These are phyloP conservation scores for Mesocentrotus franciscanus DNA, from an alignment of 53 echinoderm and acorn worm species.

Conservation along the genomic window DNA sequence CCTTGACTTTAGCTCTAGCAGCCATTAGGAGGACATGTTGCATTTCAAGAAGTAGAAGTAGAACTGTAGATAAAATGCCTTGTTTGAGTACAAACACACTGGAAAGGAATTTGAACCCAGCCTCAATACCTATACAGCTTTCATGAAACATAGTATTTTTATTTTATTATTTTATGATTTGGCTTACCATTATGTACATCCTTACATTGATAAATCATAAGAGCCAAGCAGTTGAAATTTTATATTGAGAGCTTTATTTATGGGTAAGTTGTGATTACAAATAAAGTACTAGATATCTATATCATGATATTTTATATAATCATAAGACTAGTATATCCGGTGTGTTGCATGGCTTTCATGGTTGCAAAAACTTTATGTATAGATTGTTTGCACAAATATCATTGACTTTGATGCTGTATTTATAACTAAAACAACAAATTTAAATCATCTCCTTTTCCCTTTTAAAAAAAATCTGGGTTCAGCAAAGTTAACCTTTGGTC, in stretches of 20 bases:
- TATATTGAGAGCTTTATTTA: not conserved
- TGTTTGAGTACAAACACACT: too few relatives aligned
- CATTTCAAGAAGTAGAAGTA: too few relatives aligned
- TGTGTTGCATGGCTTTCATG: not conserved
- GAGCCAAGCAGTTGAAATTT: not conserved
- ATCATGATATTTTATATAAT: not conserved
- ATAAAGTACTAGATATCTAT: slow-evolving; percentile 30
- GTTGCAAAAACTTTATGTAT: not conserved
- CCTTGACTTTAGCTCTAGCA: too few relatives aligned
- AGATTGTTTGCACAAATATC: not conserved
- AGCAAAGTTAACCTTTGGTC: not conserved
- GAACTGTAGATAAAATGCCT: too few relatives aligned
- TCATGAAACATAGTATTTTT: too few relatives aligned
- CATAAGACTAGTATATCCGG: not conserved
- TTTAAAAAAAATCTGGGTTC: not conserved
- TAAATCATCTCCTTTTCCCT: not conserved
- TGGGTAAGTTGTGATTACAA: not conserved
- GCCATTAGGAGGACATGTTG: too few relatives aligned
- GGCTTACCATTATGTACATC: not conserved
- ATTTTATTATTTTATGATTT: too few relatives aligned
- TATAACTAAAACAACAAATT: not conserved
- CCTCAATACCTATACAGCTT: too few relatives aligned
- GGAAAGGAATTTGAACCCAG: too few relatives aligned
- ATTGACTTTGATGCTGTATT: not conserved
- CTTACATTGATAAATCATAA: not conserved